Evolutionary conservation across 2,888 invertebrate genomes (phyloP).

Genomic region (Nebria brevicollis): DNA sequence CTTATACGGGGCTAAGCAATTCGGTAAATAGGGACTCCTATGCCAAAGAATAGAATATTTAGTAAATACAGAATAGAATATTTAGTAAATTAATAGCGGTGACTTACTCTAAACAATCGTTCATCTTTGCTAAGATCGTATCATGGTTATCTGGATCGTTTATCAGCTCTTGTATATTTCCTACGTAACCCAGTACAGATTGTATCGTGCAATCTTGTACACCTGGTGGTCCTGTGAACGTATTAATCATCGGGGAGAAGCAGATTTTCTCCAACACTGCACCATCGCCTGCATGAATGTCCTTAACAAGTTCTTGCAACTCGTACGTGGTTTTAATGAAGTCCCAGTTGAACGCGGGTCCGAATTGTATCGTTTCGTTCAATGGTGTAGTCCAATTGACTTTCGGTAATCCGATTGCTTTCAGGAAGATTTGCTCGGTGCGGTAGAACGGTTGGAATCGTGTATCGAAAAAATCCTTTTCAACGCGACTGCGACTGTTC

Average conservation of each 20-base stretch:
- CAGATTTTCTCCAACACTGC: constrained; percentile 78
- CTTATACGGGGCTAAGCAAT: constrained; percentile 86
- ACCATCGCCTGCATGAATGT: constrained; percentile 67
- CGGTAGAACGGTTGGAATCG: constrained; percentile 91
- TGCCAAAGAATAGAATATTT: not conserved
- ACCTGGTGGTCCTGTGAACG: constrained; percentile 68
- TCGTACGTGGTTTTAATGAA: constrained; percentile 79
- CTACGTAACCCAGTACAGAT: constrained; percentile 78
- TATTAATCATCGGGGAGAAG: constrained; percentile 80
- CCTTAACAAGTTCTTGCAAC: constrained; percentile 74
- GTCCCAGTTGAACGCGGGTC: constrained; percentile 81
- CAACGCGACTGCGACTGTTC: constrained; percentile 78
- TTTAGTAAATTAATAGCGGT: too few relatives aligned
- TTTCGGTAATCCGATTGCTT: constrained; percentile 59
- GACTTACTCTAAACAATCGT: constrained; percentile 63
- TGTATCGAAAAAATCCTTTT: constrained; percentile 88
- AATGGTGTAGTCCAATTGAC: not conserved
- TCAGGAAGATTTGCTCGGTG: constrained; percentile 88
- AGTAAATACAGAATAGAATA: too few relatives aligned
- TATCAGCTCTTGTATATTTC: constrained; percentile 49
- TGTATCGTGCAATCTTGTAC: constrained; percentile 80
- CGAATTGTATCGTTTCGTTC: constrained; percentile 66
- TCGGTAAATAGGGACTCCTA: constrained; percentile 68
- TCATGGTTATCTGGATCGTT: not conserved
- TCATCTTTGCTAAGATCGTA: constrained; percentile 66